Conservation (phyloP, 2,888 invertebrate genomes). For the Drosophila vallismaia region DNA sequence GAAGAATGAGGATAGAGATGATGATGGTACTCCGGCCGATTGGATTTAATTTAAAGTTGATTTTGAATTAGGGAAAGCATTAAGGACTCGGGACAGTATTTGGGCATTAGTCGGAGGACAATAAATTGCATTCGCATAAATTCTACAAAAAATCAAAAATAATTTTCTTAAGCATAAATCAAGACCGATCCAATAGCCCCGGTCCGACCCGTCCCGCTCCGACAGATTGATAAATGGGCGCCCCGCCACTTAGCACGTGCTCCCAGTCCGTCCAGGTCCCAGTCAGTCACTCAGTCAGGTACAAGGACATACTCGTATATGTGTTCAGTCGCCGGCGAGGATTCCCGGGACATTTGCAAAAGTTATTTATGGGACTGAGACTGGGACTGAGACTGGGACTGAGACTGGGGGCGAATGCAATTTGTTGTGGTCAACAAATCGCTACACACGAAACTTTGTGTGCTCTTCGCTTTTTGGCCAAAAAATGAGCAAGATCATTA, state of each 20-base stretch:
- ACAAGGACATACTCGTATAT: slow-evolving; percentile 57
- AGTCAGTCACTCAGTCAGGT: slow-evolving; percentile 49
- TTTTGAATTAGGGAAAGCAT: slow-evolving; percentile 12
- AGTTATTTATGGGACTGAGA: slow-evolving; percentile 68
- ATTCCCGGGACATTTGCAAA: slow-evolving; percentile 48
- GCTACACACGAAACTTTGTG: slow-evolving; percentile 62
- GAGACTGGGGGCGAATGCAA: slow-evolving; percentile 65
- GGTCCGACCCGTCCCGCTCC: slow-evolving; percentile 12
- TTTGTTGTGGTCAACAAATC: slow-evolving; percentile 79
- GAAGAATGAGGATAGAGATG: slow-evolving; percentile 5
- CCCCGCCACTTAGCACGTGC: slow-evolving; percentile 78
- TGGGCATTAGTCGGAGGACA: slow-evolving; percentile 13
- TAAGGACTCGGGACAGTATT: slow-evolving; percentile 27
- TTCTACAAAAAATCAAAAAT: slow-evolving; percentile 47
- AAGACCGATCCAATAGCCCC: slow-evolving; percentile 24
- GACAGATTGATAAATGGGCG: slow-evolving; percentile 69
- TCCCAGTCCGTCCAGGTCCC: slow-evolving; percentile 34
- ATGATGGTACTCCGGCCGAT: slow-evolving; percentile 40
- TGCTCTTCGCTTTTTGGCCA: slow-evolving; percentile 40
- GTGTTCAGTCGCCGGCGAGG: slow-evolving; percentile 6
- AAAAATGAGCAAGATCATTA: slow-evolving; percentile 63
- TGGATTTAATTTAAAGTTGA: slow-evolving; percentile 42
- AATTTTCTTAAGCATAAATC: slow-evolving; percentile 73
- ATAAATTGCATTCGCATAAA: slow-evolving; percentile 12
- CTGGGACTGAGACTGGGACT: slow-evolving; percentile 46